Percentiles rank a stretch among this genome's conserved stretches.
These are phyloP conservation scores for Micromys minutus DNA, from an alignment of 2,113 vertebrate species.

Conservation along the genomic window DNA sequence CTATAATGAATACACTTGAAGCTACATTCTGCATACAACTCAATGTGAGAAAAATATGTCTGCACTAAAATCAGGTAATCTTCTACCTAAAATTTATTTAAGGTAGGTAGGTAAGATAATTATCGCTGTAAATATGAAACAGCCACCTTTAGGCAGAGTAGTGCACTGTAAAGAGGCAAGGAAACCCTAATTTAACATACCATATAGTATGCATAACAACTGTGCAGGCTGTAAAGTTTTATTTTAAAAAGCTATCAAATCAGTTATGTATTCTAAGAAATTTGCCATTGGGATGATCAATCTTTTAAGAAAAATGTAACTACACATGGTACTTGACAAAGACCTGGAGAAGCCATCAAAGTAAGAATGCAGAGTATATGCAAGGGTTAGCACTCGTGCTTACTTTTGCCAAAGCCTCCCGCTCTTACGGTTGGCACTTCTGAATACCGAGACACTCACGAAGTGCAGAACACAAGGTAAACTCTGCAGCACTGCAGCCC, in stretches of 20 bases:
- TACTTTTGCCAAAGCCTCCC: slow-evolving; percentile 86
- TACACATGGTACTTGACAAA: slow-evolving; percentile 76
- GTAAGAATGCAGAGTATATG: slow-evolving; percentile 77
- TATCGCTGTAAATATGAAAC: slow-evolving; percentile 84
- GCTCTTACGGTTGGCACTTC: slow-evolving; percentile 84
- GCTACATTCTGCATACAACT: slow-evolving; percentile 84
- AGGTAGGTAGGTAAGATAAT: slow-evolving; percentile 84
- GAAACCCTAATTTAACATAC: slow-evolving; percentile 80
- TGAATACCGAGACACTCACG: slow-evolving; percentile 85
- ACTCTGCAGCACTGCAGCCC: slow-evolving; percentile 78
- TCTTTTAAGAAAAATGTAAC: slow-evolving; percentile 76
- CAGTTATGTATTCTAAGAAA: slow-evolving; percentile 70
- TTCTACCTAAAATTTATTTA: slow-evolving; percentile 85
- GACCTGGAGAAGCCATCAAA: slow-evolving; percentile 76
- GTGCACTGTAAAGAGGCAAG: slow-evolving; percentile 77
- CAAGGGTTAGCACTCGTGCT: slow-evolving; percentile 90
- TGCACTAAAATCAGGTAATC: slow-evolving; percentile 77
- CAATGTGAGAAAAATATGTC: slow-evolving; percentile 84
- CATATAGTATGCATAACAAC: slow-evolving; percentile 80
- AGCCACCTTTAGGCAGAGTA: slow-evolving; percentile 80
- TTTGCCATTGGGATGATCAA: slow-evolving; percentile 65
- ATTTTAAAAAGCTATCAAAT: slow-evolving; percentile 76
- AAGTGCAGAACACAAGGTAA: slow-evolving; percentile 79
- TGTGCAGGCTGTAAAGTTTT: slow-evolving; percentile 79
- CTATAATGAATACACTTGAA: slow-evolving; percentile 82